These are phyloP conservation scores for Stomorhina lunata DNA, from an alignment of 2,888 invertebrate genomes.

Conservation along the genomic window DNA sequence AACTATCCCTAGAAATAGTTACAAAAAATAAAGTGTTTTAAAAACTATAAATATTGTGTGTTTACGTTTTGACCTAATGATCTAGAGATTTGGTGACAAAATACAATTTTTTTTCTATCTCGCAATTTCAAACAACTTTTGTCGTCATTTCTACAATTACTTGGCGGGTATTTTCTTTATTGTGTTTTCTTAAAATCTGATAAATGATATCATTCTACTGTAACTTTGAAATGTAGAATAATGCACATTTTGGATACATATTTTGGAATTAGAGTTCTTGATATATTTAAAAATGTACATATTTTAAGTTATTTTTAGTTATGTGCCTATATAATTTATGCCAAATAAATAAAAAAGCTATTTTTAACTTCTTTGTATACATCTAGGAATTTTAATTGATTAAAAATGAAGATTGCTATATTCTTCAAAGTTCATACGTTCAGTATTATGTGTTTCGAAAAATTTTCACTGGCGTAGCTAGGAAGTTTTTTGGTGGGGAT, in stretches of 20 bases:
- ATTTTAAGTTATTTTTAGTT: background rate
- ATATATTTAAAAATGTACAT: background rate
- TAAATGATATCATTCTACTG: background rate
- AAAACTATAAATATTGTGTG: background rate
- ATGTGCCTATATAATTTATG: no score
- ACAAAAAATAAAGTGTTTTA: no score
- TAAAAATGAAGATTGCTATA: no score
- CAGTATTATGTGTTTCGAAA: no score
- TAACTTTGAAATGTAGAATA: background rate
- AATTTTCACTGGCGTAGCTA: no score
- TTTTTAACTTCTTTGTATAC: no score
- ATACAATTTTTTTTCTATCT: background rate
- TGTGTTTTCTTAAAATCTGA: background rate
- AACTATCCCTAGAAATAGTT: no score
- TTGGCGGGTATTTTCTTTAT: background rate
- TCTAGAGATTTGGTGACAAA: background rate
- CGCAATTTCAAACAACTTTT: background rate
- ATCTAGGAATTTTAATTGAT: no score
- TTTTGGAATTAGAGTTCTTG: background rate
- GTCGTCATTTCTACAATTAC: background rate
- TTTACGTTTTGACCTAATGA: constrained; percentile 28
- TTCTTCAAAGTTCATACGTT: no score
- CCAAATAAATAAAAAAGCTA: no score
- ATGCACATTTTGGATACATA: background rate
- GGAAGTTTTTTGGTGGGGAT: no score